Evolutionary conservation across 1,140 invertebrate genomes (phyloP).

Genomic region (Notospermus geniculatus): DNA sequence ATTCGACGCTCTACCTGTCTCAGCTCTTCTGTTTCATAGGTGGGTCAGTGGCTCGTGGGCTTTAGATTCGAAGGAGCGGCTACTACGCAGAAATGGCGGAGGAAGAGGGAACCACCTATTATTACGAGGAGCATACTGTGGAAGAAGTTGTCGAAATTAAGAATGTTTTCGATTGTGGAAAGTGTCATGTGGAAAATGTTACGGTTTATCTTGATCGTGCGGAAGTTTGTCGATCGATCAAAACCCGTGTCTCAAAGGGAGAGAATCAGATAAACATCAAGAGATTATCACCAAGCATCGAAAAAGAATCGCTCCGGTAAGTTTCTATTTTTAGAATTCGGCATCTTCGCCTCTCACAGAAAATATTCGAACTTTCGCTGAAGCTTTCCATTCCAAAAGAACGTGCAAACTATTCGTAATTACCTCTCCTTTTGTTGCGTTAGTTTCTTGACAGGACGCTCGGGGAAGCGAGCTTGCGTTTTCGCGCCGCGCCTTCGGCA

Average conservation of each 20-base stretch:
- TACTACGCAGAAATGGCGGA: not conserved
- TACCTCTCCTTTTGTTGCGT: no score
- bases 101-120: not conserved
- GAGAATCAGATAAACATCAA: slow-evolving; percentile 34
- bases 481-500: no score
- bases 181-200: slow-evolving; percentile 32
- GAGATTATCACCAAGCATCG: slow-evolving; percentile 28
- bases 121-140: slow-evolving; percentile 8
- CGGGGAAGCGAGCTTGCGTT: no score
- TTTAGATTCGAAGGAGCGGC: no score
- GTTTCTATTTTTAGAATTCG: slow-evolving; percentile 1
- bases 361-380: no score
- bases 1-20: no score
- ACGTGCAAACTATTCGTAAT: no score
- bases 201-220: slow-evolving; percentile 38
- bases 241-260: slow-evolving; percentile 22
- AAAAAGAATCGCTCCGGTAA: slow-evolving; percentile 39
- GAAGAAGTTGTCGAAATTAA: not conserved
- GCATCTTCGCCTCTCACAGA: no score
- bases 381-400: no score
- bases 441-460: no score
- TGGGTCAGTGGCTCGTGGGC: no score
- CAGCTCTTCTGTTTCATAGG: no score
- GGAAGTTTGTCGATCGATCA: slow-evolving; percentile 33
- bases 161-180: slow-evolving; percentile 11